Evolutionary conservation across 2,113 vertebrate species (phyloP), one percentile per base, ranked within the genome.

Genomic region (Mobula birostris): DNA sequence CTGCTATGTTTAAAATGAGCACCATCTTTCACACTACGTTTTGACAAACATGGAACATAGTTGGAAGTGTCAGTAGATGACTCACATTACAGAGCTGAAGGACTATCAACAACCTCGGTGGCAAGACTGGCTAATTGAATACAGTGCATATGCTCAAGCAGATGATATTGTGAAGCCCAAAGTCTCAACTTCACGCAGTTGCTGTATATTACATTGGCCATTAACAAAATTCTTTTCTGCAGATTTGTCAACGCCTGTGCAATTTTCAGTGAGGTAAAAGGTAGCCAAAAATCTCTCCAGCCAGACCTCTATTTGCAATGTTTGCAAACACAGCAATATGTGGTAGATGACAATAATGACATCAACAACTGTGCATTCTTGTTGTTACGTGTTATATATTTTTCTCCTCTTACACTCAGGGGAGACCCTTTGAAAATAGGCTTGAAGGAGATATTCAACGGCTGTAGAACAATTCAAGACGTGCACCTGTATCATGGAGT

Each of bases 21-120:
- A 74, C 24, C 70, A 93, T 32, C 40, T 93, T 93, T 93, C 91
- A 93, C 19, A 40, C 19, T 48, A 93, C 91, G n/a, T 27, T 93
- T 93, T 74, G 91, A 93, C 24, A 93, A 93, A 76, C 70, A 48
- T 40, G 40, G 91, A 76, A 93, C 40, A 93, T 76, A 56, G 91
- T 24, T 93, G 68, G 21, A 93, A 76, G 91, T 93, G 91, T 93
- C 91, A 93, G 90, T 17, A 48, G 70, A 93, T 93, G 91, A 76
- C 70, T 93, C 68, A 32, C 91, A 74, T 74, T 93, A 76, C 91
- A 93, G 91, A 93, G 56, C 11, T 74, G 68, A 93, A 93, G 40
- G 70, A 93, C 24, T 93, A 74, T 74, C 72, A 93, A 74, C 70
- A 93, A 40, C 72, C 68, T 74, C 72, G 32, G 61, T 70, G 72